phyloP scores from a whole-genome alignment of 1,140 invertebrate species.

The Chelonus insularis region DNA sequence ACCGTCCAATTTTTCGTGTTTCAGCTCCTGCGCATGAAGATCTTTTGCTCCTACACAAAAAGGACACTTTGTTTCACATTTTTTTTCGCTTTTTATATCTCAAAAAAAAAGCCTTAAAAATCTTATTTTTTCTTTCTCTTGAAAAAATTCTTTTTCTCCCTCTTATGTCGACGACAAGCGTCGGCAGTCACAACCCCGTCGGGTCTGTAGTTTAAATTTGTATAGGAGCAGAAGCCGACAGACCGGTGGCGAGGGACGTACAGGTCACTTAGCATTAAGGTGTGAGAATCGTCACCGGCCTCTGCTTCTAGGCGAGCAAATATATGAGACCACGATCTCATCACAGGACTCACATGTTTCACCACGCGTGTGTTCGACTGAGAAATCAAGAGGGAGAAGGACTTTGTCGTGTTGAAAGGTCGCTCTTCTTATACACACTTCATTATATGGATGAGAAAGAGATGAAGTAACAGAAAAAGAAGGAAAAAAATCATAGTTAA shows the following conservation, averaged over 20 bases:
- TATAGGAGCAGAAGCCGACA: constrained; percentile 57
- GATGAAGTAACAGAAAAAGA: background rate
- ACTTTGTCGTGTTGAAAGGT: background rate
- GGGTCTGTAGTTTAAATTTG: constrained; percentile 53
- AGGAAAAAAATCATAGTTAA: background rate
- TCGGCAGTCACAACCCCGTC: background rate
- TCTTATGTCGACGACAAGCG: no score
- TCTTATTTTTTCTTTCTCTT: no score
- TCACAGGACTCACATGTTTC: background rate
- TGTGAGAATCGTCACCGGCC: constrained; percentile 59
- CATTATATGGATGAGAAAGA: background rate
- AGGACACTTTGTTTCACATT: constrained; percentile 26
- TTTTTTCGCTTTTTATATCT: constrained; percentile 20
- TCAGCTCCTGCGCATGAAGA: constrained; percentile 55
- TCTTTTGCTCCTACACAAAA: constrained; percentile 51
- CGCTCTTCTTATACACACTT: background rate
- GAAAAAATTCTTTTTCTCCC: no score
- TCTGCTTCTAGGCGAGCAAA: constrained; percentile 55
- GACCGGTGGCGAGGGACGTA: constrained; percentile 46
- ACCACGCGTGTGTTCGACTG: constrained; percentile 18
- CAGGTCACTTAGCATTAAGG: constrained; percentile 56
- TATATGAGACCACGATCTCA: constrained; percentile 29
- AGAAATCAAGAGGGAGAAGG: background rate
- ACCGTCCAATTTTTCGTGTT: constrained; percentile 59
- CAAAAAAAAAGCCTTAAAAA: no score